Evolutionary conservation across 2,797 vertebrate species (phyloP).

Genomic region (Lagodon rhomboides): DNA sequence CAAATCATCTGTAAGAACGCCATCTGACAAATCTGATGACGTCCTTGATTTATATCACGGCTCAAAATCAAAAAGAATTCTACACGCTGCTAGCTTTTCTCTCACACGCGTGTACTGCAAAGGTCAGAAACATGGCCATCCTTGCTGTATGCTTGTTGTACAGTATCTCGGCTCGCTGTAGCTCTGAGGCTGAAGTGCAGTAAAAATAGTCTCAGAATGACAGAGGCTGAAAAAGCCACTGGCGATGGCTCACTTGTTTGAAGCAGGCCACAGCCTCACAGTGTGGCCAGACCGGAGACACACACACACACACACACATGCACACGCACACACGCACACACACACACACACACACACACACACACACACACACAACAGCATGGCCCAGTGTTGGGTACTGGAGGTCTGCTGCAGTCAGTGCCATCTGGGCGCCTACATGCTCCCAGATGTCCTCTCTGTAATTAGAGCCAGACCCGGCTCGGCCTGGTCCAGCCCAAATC

Average conservation of each 20-base stretch:
- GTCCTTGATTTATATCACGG: not conserved
- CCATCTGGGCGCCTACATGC: slow-evolving; percentile 73
- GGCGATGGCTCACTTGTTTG: slow-evolving; percentile 75
- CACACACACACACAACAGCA: slow-evolving; percentile 37
- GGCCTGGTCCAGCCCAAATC: slow-evolving; percentile 70
- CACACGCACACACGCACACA: slow-evolving; percentile 23
- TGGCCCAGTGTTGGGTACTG: slow-evolving; percentile 47
- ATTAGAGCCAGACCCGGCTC: slow-evolving; percentile 77
- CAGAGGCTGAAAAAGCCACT: slow-evolving; percentile 86
- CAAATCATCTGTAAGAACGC: not conserved
- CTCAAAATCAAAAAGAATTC: not conserved
- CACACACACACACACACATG: not conserved
- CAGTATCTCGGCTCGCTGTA: slow-evolving; percentile 27
- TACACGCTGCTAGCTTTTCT: not conserved
- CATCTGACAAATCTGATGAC: not conserved
- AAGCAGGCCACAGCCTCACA: slow-evolving; percentile 78
- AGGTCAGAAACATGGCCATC: slow-evolving; percentile 19
- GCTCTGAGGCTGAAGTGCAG: slow-evolving; percentile 50
- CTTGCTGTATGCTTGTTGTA: not conserved
- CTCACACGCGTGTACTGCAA: slow-evolving; percentile 9
- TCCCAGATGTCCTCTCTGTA: slow-evolving; percentile 81
- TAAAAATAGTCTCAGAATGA: slow-evolving; percentile 86
- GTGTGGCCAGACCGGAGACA: slow-evolving; percentile 30
- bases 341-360: slow-evolving; percentile 28
- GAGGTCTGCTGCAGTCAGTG: slow-evolving; percentile 67